Evolutionary conservation across 1,140 invertebrate genomes (phyloP).

Genomic region (Saccostrea glomerata): DNA sequence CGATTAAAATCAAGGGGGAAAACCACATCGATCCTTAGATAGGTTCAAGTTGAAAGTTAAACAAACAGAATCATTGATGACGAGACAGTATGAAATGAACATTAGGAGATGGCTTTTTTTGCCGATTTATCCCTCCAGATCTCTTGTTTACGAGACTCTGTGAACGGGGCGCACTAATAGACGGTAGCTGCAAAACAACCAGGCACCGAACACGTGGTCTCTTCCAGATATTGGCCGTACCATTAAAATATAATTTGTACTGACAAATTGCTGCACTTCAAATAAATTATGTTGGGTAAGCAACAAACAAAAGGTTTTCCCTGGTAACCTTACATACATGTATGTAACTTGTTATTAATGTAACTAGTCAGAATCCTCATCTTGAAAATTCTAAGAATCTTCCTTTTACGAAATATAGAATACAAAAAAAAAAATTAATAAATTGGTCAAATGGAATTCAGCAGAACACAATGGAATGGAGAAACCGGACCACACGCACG

Average conservation of each 20-base stretch:
- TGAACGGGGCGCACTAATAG: conserved; percentile 25
- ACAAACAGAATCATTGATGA: conserved; percentile 35
- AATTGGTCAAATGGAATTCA: neutral
- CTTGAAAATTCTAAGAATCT: too few relatives aligned
- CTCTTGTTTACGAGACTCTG: conserved; percentile 20
- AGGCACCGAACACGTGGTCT: neutral
- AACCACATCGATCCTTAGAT: conserved; percentile 23
- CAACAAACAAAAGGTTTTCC: too few relatives aligned
- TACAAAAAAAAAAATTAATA: too few relatives aligned
- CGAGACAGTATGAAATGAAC: conserved; percentile 31
- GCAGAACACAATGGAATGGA: neutral
- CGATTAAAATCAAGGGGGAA: conserved; percentile 28
- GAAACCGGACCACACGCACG: conserved; percentile 7
- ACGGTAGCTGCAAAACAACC: conserved; percentile 1
- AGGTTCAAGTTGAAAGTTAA: conserved; percentile 38
- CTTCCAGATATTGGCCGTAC: conserved; percentile 3
- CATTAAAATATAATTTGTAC: conserved; percentile 35
- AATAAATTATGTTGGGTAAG: neutral
- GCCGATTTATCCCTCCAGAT: conserved; percentile 16
- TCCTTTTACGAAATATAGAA: too few relatives aligned
- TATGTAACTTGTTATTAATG: too few relatives aligned
- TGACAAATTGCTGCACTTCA: conserved; percentile 8
- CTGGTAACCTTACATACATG: too few relatives aligned
- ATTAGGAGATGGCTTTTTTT: conserved; percentile 11
- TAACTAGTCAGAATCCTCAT: too few relatives aligned